phyloP scores from a whole-genome alignment of 2,888 invertebrate genomes.

The Anagyrus pseudococci region DNA sequence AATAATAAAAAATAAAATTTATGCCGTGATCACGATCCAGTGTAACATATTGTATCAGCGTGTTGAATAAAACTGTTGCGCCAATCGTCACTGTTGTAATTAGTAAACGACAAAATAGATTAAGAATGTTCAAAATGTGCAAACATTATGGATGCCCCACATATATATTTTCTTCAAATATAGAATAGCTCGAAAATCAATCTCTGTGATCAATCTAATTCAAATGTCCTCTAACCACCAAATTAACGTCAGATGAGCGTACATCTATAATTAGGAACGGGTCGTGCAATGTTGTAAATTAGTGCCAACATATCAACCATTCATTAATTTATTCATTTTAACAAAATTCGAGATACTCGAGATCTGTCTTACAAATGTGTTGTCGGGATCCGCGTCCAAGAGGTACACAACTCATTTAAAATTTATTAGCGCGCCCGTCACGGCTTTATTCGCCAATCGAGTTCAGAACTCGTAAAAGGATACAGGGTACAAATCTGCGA shows the following conservation, averaged over 20 bases:
- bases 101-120: slow-evolving; percentile 31
- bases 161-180: slow-evolving; percentile 41
- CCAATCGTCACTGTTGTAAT: slow-evolving; percentile 36
- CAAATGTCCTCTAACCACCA: neutral
- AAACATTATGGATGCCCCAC: slow-evolving; percentile 33
- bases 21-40: slow-evolving; percentile 31
- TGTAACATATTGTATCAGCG: slow-evolving; percentile 37
- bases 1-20: slow-evolving; percentile 24
- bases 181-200: slow-evolving; percentile 34
- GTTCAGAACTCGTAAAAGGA: slow-evolving; percentile 18
- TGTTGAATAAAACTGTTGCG: slow-evolving; percentile 30
- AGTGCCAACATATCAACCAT: slow-evolving; percentile 12
- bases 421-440: slow-evolving; percentile 4
- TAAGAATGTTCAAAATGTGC: slow-evolving; percentile 35
- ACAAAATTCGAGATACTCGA: slow-evolving; percentile 28
- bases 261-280: too few species aligned
- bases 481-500: too few species aligned
- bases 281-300: neutral
- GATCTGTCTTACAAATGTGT: slow-evolving; percentile 19
- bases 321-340: slow-evolving; percentile 32
- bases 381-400: slow-evolving; percentile 7
- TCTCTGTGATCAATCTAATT: neutral
- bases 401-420: slow-evolving; percentile 19
- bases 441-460: neutral
- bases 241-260: too few species aligned